Percentiles rank a stretch among this genome's conserved stretches.
phyloP scores from a whole-genome alignment of 2,797 vertebrate species.

The Adrianichthys oophorus region DNA sequence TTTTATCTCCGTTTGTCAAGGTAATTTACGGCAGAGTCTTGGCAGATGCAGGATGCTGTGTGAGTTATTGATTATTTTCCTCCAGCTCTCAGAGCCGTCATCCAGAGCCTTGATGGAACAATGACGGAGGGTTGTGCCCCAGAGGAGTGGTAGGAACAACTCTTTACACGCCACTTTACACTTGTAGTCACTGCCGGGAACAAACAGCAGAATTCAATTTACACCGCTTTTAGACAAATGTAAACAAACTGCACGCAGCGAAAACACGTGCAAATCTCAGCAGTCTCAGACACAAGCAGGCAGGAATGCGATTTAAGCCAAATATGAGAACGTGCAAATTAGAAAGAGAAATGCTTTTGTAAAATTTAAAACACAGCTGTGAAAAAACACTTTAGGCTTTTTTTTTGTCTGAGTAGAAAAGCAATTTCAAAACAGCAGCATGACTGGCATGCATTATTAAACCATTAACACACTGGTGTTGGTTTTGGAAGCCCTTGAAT shows the following conservation, averaged over 20 bases:
- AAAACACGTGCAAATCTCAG: conserved; percentile 62
- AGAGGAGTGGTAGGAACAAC: conserved; percentile 65
- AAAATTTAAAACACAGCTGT: conserved; percentile 42
- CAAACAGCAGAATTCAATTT: conserved; percentile 80
- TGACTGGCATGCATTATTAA: conserved; percentile 12
- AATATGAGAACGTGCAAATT: conserved; percentile 67
- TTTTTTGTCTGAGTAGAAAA: conserved; percentile 23
- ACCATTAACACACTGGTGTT: conserved; percentile 13
- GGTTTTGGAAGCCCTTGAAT: conserved; percentile 21
- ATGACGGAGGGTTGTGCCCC: conserved; percentile 62
- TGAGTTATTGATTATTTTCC: conserved; percentile 79
- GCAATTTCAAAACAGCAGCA: conserved; percentile 26
- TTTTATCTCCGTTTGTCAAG: conserved; percentile 83
- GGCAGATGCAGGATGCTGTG: conserved; percentile 82
- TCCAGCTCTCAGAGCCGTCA: conserved; percentile 62
- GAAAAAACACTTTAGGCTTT: conserved; percentile 56
- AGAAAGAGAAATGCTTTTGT: conserved; percentile 34
- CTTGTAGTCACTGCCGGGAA: conserved; percentile 72
- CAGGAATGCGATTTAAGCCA: conserved; percentile 53
- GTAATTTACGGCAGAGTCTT: conserved; percentile 84
- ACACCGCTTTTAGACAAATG: conserved; percentile 79
- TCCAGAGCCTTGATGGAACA: conserved; percentile 68
- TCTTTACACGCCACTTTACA: conserved; percentile 80
- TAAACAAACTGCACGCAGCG: conserved; percentile 66
- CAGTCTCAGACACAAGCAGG: conserved; percentile 42